These are phyloP conservation scores for Drosophila austrosaltans DNA, from an alignment of 2,888 invertebrate species.

Conservation along the genomic window DNA sequence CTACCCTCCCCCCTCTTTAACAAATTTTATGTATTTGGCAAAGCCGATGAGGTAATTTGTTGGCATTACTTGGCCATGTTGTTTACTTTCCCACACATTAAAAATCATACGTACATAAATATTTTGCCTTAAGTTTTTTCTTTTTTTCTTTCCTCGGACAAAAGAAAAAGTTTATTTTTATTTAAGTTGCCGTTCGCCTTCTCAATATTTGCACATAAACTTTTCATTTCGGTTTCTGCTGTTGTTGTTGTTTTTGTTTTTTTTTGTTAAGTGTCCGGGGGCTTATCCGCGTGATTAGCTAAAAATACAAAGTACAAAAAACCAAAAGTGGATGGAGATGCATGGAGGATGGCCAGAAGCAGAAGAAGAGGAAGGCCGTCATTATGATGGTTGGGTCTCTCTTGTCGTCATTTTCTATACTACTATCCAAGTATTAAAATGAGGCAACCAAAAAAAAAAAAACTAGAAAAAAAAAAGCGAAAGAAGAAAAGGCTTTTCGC, in stretches of 20 bases:
- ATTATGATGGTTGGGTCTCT: not conserved
- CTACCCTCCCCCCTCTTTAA: not conserved
- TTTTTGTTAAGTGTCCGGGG: conserved; percentile 29
- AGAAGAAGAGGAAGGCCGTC: conserved; percentile 8
- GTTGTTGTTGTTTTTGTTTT: not conserved
- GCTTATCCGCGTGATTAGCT: conserved; percentile 71
- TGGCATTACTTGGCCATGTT: conserved; percentile 24
- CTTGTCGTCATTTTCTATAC: conserved; percentile 10
- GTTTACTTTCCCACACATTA: conserved; percentile 64
- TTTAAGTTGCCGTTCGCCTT: conserved; percentile 19
- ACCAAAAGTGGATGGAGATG: not conserved
- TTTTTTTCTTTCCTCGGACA: conserved; percentile 1
- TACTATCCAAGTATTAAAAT: not conserved
- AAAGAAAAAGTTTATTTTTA: conserved; percentile 21
- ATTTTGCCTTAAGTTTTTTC: not conserved
- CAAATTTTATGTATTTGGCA: not conserved
- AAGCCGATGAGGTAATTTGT: conserved; percentile 4
- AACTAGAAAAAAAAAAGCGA: conserved; percentile 40
- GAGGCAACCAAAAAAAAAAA: conserved; percentile 27
- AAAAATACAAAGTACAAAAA: conserved; percentile 55
- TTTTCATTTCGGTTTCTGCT: not conserved
- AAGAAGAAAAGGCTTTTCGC: conserved; percentile 59
- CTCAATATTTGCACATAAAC: conserved; percentile 31
- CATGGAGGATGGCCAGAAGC: conserved; percentile 7
- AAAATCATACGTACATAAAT: conserved; percentile 16